Base-by-base conservation (phyloP, 2,888 invertebrate species). In the Eupithecia exiguata region DNA sequence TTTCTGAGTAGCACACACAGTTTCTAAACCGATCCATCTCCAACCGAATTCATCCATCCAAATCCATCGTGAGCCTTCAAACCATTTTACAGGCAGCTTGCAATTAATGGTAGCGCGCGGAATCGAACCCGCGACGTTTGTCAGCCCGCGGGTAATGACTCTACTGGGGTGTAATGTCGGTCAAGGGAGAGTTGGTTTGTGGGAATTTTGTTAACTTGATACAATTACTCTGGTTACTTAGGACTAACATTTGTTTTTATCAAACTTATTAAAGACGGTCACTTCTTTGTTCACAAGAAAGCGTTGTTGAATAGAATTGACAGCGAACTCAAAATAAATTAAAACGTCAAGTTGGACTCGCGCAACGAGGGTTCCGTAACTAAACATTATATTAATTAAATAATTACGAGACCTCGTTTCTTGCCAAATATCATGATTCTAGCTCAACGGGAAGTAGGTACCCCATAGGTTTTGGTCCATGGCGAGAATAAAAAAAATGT, bases 41-140 rank as follows among this genome's bases (percentile, higher is more conserved):
- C 67, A 69, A 79, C 76, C 77, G 71, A 77, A 66, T 73, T 69
- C 76, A 79, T 79, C 71, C 71, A 75, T 79, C 76, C 74, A 70
- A 74, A 66, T 77, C 73, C 74, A 77, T 75, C 70, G 75, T 53
- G 77, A 78, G 77, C 79, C 75, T 75, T 77, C 73, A 77, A 77
- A 80, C 81, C 80, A 80, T 83, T 82, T 80, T 81, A 79, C 78
- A 72, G 75, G 67, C 76, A 76, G 81, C 82, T 80, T 79, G 81
- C 84, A 82, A 84, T 84, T 84, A 84, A 84, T 84, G 76, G 71
- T 43, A 76, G 76, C 68, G 72, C 43, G 82, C 81, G 78, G 71
- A 74, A 77, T 79, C 79, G 79, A 81, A 81, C 78, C 80, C 74
- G 76, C 75, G 77, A 72, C 78, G 78, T 78, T 77, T 75, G 75